Base-by-base conservation (phyloP, 2,888 invertebrate species). In the Stramonita haemastoma region DNA sequence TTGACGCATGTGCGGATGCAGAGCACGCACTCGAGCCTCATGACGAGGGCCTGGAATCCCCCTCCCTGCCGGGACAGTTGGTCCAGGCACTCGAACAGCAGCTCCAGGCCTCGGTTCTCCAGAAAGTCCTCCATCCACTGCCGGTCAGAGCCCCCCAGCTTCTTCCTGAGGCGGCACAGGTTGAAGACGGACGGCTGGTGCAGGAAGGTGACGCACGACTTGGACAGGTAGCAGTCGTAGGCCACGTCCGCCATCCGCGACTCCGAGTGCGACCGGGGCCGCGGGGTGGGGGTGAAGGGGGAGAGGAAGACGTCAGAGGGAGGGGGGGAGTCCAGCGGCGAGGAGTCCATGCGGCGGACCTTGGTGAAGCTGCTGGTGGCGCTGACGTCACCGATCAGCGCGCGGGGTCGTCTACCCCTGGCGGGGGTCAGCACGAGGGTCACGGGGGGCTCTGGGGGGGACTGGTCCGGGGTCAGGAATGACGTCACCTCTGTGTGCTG, bases 1-100 rank as follows among this genome's bases (percentile, higher is more conserved):
- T 98, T 98, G 98, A 98, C 98, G 57, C 95, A 94, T 2, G 93
- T 93, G 90, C 93, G 93, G 86, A 95, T 93, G 90, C 95, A 95
- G 90, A 94, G 93, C 0, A 95, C 94, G 90, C 95, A 95, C 90
- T 95, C 95, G 32, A 95, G 90, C 15, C 94, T 91, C 87, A 95
- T 91, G 77, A 94, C 46, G 32, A 86, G 83, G 83, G 86, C 46
- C 73, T 86, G 86, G 77, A 84, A 85, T 36, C 73, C 84, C 29
- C 73, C 73, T 0, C 93, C 92, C 88, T 93, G 93, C 46, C 89
- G 89, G 0, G 92, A 91, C 34, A 93, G 91, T 87, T 92, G 90
- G 11, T 91, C 92, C 70, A 94, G 88, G 79, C 94, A 94, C 90
- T 94, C 94, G 89, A 94, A 94, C 90, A 94, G 87, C 87, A 93